phyloP scores from a whole-genome alignment of 2,113 vertebrate genomes.

The Sterna hirundo region DNA sequence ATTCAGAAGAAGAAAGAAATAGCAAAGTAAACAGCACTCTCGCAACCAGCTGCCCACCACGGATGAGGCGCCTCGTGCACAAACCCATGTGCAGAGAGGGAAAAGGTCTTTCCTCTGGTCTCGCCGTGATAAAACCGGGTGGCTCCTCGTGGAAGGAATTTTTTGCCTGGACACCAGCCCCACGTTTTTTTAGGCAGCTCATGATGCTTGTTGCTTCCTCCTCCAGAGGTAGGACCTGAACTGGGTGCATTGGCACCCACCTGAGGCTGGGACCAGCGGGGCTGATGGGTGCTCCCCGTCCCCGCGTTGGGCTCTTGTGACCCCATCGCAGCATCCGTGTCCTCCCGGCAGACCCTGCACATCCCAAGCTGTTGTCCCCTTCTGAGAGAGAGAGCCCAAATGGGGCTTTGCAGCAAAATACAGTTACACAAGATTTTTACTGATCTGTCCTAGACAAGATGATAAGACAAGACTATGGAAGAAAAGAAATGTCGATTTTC shows the following conservation, averaged over 20 bases:
- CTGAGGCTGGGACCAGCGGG: not conserved
- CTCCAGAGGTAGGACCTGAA: not conserved
- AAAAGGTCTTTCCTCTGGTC: not conserved
- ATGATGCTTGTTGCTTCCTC: not conserved
- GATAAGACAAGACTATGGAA: not conserved
- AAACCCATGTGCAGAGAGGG: not conserved
- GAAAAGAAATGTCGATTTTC: not conserved
- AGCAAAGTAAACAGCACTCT: not conserved
- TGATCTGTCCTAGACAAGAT: not conserved
- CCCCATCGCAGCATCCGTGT: accelerated
- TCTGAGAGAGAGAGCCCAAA: not conserved
- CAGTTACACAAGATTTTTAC: not conserved
- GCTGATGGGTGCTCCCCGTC: too few relatives aligned
- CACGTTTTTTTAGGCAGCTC: not conserved
- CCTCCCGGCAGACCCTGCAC: not conserved
- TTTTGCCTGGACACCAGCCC: not conserved
- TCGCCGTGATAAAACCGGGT: accelerated
- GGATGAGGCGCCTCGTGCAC: not conserved
- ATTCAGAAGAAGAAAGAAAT: not conserved
- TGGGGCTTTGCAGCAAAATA: not conserved
- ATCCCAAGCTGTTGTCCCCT: not conserved
- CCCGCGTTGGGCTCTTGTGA: not conserved
- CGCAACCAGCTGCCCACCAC: not conserved
- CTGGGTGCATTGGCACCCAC: too few relatives aligned
- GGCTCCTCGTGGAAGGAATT: accelerated